phyloP scores from a whole-genome alignment of 2,113 vertebrate species.

The Erinaceus europaeus region DNA sequence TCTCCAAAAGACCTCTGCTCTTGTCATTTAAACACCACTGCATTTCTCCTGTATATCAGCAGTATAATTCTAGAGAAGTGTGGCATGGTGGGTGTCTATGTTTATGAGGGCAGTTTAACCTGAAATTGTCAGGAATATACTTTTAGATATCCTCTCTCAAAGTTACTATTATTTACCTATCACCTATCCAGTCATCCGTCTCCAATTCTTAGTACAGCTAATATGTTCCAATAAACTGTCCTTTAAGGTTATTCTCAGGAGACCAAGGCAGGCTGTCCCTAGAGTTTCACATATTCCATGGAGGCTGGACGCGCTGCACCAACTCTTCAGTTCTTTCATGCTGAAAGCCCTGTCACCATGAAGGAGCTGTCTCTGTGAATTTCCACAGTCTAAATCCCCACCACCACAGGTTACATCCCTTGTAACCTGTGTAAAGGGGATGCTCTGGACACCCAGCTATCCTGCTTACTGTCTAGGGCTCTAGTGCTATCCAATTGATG shows the following conservation, averaged over 20 bases:
- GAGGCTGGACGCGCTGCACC: background rate
- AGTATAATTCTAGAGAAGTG: background rate
- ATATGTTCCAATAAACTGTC: background rate
- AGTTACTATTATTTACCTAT: background rate
- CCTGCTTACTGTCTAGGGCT: background rate
- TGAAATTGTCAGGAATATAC: background rate
- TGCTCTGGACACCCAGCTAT: background rate
- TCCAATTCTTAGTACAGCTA: background rate
- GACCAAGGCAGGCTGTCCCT: background rate
- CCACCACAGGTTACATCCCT: background rate
- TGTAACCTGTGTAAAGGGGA: background rate
- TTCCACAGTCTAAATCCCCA: background rate
- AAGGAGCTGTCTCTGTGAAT: background rate
- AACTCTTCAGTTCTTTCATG: background rate
- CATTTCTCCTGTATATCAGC: background rate
- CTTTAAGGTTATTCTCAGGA: background rate
- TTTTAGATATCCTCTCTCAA: background rate
- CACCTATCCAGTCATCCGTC: background rate
- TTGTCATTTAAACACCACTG: background rate
- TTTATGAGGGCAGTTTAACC: background rate
- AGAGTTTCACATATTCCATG: background rate
- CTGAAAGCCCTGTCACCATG: background rate
- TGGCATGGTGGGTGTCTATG: fast-evolving
- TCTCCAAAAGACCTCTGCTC: no score
- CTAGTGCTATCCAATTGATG: background rate